Conservation (phyloP, 2,113 vertebrate genomes). For the Poeciliopsis prolifica region DNA sequence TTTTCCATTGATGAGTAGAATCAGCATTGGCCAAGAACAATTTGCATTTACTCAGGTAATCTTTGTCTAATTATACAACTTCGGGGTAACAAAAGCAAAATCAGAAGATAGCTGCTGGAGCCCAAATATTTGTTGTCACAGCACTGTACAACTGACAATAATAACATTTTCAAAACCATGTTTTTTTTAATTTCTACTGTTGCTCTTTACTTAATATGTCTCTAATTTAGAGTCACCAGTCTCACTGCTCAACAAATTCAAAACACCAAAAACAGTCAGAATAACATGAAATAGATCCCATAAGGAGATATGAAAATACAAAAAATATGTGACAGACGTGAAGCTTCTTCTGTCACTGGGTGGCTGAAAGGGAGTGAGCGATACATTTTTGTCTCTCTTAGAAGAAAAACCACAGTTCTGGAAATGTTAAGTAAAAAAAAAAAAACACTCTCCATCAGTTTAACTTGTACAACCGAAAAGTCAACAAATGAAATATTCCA, state of each 20-base stretch:
- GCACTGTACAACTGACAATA: neutral
- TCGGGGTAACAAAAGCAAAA: neutral
- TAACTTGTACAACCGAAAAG: neutral
- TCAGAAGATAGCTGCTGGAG: neutral
- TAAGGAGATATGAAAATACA: conserved; percentile 26
- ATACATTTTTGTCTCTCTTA: neutral
- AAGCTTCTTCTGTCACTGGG: neutral
- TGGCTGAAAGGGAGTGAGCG: conserved; percentile 16
- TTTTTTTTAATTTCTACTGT: neutral
- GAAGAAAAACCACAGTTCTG: neutral
- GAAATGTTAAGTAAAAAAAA: neutral
- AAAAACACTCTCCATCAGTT: neutral
- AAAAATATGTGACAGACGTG: conserved; percentile 43
- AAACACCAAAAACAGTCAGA: conserved; percentile 36
- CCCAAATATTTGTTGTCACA: neutral
- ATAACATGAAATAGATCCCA: conserved; percentile 37
- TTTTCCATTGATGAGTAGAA: neutral
- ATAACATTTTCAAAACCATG: neutral
- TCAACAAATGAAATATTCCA: neutral
- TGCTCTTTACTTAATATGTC: conserved; percentile 2
- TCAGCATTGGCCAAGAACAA: neutral
- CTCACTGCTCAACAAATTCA: conserved; percentile 19
- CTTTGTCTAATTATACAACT: neutral
- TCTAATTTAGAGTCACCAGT: conserved; percentile 37
- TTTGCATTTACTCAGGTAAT: neutral